Base-by-base conservation (phyloP, 2,888 invertebrate genomes). In the Serripes groenlandicus region DNA sequence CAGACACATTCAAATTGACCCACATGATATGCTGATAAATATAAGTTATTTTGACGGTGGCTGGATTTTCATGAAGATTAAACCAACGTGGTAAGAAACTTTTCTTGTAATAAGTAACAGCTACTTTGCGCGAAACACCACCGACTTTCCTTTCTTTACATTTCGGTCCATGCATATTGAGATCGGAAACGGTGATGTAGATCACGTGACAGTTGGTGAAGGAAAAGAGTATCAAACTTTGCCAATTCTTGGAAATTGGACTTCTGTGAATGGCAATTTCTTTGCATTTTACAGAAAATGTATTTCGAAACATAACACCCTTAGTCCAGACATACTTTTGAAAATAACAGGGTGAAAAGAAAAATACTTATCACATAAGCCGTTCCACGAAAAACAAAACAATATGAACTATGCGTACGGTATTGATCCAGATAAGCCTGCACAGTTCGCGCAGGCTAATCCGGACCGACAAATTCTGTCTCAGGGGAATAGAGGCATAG, bases 91-190 rank as follows among this genome's bases (percentile, higher is more conserved):
- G 11, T 32, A 30, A 26, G 77, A 86, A 37, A 86, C 86, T 0
- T 28, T 72, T 52, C 60, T 86, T 11, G 37, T 60, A 3, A 68
- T 86, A n/a, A 34, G 71, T 21, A 81, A 77, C 30, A 69, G 49
- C 28, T 26, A 56, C 0, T 83, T 75, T 49, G 60, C 72, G 0
- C 52, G 54, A 18, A 60, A 73, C 32, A 18, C 69, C 1, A 62
- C 32, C 18, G n/a, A 42, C 3, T 78, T 54, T 58, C 91, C 91
- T 28, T 85, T 91, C 37, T 78, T 89, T 7, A 86, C 87, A 21
- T 90, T 91, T 52, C 78, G 87, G 37, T 91, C 91, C 0, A 90
- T 89, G 90, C 90, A 86, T 86, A 86, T 91, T 15, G 68, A 76
- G 26, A 86, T 90, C 60, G 91, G 89, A 0, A 89, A 89, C 73